Evolutionary conservation across 2,888 invertebrate species (phyloP).

Genomic region (Yponomeuta plumbellus): DNA sequence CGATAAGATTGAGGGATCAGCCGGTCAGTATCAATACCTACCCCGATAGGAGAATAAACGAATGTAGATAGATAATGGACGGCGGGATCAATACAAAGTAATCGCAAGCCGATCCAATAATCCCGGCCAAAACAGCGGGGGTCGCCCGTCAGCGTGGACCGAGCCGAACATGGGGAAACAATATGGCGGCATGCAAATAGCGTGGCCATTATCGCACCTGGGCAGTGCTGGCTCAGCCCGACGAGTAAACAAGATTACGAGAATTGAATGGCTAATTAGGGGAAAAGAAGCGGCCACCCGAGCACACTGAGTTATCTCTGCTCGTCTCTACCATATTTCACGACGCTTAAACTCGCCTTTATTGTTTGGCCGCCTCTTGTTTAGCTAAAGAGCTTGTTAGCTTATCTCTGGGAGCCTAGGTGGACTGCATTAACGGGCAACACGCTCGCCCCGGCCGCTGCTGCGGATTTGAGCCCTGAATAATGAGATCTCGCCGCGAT

Average conservation of each 20-base stretch:
- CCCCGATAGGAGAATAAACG: constrained; percentile 66
- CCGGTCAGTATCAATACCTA: constrained; percentile 54
- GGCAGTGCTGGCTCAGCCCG: constrained; percentile 59
- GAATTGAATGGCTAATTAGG: constrained; percentile 76
- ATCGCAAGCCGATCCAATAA: constrained; percentile 75
- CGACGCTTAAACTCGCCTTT: constrained; percentile 67
- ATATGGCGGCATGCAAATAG: constrained; percentile 77
- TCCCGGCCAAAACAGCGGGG: constrained; percentile 71
- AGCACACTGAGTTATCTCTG: constrained; percentile 62
- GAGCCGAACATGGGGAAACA: constrained; percentile 70
- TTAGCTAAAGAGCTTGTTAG: constrained; percentile 69
- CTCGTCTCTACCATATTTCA: constrained; percentile 71
- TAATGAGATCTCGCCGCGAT: constrained; percentile 26
- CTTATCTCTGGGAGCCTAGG: constrained; percentile 62
- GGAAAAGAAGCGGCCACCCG: constrained; percentile 67
- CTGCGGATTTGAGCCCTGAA: constrained; percentile 42
- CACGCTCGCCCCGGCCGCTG: constrained; percentile 49
- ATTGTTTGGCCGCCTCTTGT: constrained; percentile 68
- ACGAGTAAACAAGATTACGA: constrained; percentile 76
- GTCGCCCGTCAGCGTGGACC: constrained; percentile 53
- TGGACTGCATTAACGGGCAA: constrained; percentile 65
- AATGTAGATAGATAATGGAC: constrained; percentile 71
- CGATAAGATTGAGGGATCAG: constrained; percentile 55
- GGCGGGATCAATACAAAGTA: constrained; percentile 74
- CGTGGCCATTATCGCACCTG: constrained; percentile 76